Evolutionary conservation across 2,113 vertebrate genomes (phyloP).

Genomic region (Collichthys lucidus): DNA sequence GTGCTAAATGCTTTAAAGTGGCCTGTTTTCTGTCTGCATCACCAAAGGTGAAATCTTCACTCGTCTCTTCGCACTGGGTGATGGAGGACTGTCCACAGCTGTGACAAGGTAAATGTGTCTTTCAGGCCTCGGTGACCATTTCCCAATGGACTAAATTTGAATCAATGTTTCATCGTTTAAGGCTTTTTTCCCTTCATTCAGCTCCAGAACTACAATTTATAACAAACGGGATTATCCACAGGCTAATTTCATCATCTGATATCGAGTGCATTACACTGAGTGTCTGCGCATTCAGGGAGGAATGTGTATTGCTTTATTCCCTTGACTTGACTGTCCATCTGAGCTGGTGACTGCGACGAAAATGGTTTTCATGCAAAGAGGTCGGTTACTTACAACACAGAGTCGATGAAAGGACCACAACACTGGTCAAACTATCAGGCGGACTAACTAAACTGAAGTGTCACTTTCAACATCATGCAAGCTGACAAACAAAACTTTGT

Average conservation of each 20-base stretch:
- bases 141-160: background rate
- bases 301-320: conserved; percentile 43
- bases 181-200: background rate
- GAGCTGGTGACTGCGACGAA: conserved; percentile 51
- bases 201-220: background rate
- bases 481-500: background rate
- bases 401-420: background rate
- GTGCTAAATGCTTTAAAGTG: conserved; percentile 36
- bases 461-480: background rate
- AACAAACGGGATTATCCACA: conserved; percentile 40
- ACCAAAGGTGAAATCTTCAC: conserved; percentile 8
- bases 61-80: background rate
- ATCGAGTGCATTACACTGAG: conserved; percentile 24
- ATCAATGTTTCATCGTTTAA: conserved; percentile 24
- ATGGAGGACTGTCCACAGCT: background rate
- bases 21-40: conserved; percentile 1
- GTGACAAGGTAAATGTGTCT: conserved; percentile 20
- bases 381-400: background rate
- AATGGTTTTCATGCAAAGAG: conserved; percentile 12
- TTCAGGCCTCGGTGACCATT: conserved; percentile 16
- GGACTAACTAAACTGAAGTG: background rate
- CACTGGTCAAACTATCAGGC: background rate
- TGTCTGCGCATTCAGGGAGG: conserved; percentile 32
- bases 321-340: conserved; percentile 46
- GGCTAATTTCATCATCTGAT: conserved; percentile 14